Percentiles rank a stretch among this genome's conserved stretches.
phyloP scores from a whole-genome alignment of 2,797 vertebrate species.

The Scarus forsteni region DNA sequence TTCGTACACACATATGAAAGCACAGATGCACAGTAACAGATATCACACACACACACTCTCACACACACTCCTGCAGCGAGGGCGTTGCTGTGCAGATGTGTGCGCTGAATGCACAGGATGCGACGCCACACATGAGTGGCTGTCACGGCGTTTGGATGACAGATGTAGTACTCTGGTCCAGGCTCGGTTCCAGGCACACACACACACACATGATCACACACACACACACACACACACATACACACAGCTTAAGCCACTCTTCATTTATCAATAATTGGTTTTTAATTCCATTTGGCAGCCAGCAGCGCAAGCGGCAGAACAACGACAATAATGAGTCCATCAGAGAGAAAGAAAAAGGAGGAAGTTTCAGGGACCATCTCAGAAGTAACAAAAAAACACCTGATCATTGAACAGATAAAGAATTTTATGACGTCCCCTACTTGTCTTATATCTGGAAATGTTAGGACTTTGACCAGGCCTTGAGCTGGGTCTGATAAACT shows the following conservation, averaged over 20 bases:
- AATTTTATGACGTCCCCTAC: background rate
- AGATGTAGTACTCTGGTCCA: conserved; percentile 75
- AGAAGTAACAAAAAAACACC: conserved; percentile 19
- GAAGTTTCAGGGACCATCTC: conserved; percentile 37
- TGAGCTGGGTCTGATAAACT: too few relatives aligned
- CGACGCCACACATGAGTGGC: conserved; percentile 71
- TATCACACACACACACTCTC: conserved; percentile 36
- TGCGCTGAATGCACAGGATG: conserved; percentile 77
- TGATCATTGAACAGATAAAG: conserved; percentile 16
- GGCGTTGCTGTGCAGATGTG: conserved; percentile 69
- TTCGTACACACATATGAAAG: conserved; percentile 40
- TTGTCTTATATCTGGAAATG: background rate
- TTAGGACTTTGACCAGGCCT: background rate
- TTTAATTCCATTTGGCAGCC: conserved; percentile 79
- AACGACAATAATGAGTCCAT: conserved; percentile 72
- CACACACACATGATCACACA: conserved; percentile 36
- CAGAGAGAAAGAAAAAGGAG: conserved; percentile 56
- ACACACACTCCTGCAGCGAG: conserved; percentile 37
- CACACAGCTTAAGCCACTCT: conserved; percentile 67
- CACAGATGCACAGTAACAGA: conserved; percentile 54
- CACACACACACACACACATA: conserved; percentile 32
- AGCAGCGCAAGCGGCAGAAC: conserved; percentile 63
- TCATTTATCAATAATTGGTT: conserved; percentile 80
- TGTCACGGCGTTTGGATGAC: conserved; percentile 73
- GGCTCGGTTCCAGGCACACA: conserved; percentile 65